phyloP scores from a whole-genome alignment of 2,888 invertebrate genomes.

The Opisthograptis luteolata region DNA sequence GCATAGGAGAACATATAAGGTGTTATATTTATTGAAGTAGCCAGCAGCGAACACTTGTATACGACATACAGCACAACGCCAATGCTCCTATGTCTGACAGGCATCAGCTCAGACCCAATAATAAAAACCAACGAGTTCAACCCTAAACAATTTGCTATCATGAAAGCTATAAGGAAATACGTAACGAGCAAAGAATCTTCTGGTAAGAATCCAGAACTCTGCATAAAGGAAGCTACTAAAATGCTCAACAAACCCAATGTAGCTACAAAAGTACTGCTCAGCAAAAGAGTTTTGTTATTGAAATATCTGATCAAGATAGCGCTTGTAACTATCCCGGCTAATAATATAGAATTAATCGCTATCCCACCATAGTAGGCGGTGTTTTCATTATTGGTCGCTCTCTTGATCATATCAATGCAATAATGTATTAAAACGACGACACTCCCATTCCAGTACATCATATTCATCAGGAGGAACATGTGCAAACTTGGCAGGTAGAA shows the following conservation, averaged over 20 bases:
- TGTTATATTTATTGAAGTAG: conserved; percentile 3
- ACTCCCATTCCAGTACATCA: conserved; percentile 4
- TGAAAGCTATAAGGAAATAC: too few relatives aligned
- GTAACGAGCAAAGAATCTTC: too few relatives aligned
- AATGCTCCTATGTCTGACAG: conserved; percentile 13
- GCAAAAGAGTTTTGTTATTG: conserved; percentile 1
- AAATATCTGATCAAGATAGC: conserved; percentile 1
- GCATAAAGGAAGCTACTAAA: too few relatives aligned
- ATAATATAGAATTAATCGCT: conserved; percentile 4
- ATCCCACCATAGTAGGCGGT: conserved; percentile 1
- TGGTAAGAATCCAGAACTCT: too few relatives aligned
- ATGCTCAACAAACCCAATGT: not conserved
- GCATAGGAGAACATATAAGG: conserved; percentile 14
- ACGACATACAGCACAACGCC: conserved; percentile 5
- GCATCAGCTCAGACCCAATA: too few relatives aligned
- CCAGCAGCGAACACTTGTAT: conserved; percentile 2
- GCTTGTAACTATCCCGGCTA: not conserved
- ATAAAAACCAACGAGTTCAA: too few relatives aligned
- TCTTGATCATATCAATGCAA: conserved; percentile 2
- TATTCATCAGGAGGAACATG: not conserved
- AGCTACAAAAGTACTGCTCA: not conserved
- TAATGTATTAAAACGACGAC: conserved; percentile 13
- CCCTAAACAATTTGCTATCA: too few relatives aligned
- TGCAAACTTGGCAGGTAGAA: conserved; percentile 8
- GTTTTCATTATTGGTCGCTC: not conserved